A percentile compares a stretch with the other conserved stretches of the same genome.
phyloP scores from a whole-genome alignment of 2,797 vertebrate genomes.

The Poecilia gillii region DNA sequence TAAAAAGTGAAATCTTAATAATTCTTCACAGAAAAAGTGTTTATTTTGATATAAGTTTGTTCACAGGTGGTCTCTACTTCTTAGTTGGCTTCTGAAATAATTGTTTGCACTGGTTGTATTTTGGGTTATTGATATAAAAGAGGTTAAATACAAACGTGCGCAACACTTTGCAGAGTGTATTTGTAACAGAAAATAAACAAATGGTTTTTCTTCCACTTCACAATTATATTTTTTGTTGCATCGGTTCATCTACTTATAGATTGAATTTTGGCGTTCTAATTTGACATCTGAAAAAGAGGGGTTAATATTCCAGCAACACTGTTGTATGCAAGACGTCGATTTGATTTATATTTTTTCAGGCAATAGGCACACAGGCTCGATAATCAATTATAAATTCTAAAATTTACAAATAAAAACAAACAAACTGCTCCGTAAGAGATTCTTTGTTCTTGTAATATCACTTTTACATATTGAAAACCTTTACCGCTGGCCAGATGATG shows the following conservation, averaged over 20 bases:
- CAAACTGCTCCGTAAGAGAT: constrained; percentile 33
- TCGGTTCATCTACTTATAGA: neutral
- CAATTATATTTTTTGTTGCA: neutral
- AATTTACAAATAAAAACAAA: constrained; percentile 24
- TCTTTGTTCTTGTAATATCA: constrained; percentile 34
- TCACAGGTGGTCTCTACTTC: neutral
- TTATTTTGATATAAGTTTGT: neutral
- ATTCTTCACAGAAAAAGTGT: neutral
- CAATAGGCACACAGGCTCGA: constrained; percentile 1
- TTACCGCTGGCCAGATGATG: constrained; percentile 73
- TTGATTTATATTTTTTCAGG: neutral
- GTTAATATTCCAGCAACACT: neutral
- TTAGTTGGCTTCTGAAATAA: neutral
- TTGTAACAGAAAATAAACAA: neutral
- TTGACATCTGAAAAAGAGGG: neutral
- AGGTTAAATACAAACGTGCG: neutral
- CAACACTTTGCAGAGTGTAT: neutral
- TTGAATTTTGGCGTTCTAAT: neutral
- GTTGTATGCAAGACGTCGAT: neutral
- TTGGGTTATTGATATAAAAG: neutral
- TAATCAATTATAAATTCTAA: constrained; percentile 5
- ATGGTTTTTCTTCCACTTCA: neutral
- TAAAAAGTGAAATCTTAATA: neutral
- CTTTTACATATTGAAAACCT: constrained; percentile 59
- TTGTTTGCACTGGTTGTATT: neutral